Percentiles rank a stretch among this genome's conserved stretches.
Evolutionary conservation across 64 coral and sea anemone species (phyloP).

Genomic region (Acropora tenuis): DNA sequence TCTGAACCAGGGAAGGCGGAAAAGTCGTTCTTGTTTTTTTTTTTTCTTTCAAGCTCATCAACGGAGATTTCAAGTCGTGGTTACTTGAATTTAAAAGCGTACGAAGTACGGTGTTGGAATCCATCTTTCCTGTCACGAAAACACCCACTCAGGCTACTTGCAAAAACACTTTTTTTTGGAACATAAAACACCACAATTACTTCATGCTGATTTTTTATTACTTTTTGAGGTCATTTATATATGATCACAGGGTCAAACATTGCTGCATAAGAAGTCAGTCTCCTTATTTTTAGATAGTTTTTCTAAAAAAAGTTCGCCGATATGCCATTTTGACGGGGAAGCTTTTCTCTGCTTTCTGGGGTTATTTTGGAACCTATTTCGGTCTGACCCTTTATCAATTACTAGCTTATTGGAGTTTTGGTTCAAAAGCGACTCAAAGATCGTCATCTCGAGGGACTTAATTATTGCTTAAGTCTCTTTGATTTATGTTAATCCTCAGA

Average conservation of each 20-base stretch:
- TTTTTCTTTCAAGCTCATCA: neutral
- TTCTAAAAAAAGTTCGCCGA: neutral
- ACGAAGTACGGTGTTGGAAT: constrained; percentile 19
- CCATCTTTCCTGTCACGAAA: constrained; percentile 31
- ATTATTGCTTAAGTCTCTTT: constrained; percentile 31
- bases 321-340: no score
- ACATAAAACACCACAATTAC: constrained; percentile 18
- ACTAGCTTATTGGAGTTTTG: neutral
- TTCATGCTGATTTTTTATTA: neutral
- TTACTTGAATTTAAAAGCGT: neutral
- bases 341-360: no score
- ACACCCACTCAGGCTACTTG: neutral
- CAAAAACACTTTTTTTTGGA: constrained; percentile 2
- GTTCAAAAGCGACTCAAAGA: constrained; percentile 27
- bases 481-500: constrained; percentile 6
- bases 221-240: constrained; percentile 23
- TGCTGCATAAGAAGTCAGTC: neutral
- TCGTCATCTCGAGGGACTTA: constrained; percentile 36
- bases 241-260: constrained; percentile 18
- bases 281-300: neutral
- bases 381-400: neutral
- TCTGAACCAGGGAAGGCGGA: neutral
- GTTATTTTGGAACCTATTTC: no score
- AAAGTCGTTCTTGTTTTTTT: neutral
- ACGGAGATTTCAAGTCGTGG: neutral